These are phyloP conservation scores for Acanthopagrus latus DNA, from an alignment of 2,797 vertebrate species.

Conservation along the genomic window DNA sequence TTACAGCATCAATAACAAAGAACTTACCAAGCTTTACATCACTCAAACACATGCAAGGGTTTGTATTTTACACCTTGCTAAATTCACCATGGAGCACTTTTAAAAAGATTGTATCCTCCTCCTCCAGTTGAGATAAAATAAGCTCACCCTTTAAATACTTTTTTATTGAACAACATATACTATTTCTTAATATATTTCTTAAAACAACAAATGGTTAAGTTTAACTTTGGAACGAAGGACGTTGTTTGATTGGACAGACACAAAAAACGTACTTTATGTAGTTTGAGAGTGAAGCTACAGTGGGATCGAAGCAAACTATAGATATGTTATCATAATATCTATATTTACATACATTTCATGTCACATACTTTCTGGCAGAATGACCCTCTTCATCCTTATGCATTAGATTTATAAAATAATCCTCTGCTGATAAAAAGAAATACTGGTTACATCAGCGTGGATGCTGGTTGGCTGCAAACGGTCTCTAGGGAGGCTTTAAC, in stretches of 20 bases:
- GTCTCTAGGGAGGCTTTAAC: conserved; percentile 1
- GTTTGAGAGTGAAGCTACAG: not conserved
- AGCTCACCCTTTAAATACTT: not conserved
- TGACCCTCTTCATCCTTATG: not conserved
- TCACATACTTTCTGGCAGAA: not conserved
- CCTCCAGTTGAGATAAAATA: not conserved
- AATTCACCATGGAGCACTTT: conserved; percentile 10
- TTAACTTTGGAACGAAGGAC: not conserved
- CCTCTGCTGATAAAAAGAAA: not conserved
- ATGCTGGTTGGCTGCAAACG: not conserved
- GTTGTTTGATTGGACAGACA: not conserved
- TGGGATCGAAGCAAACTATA: not conserved
- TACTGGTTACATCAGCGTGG: not conserved
- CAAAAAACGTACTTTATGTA: not conserved
- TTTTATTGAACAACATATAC: not conserved
- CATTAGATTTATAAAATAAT: not conserved
- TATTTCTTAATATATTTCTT: not conserved
- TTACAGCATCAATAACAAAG: conserved; percentile 32
- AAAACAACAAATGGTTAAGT: not conserved
- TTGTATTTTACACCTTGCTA: not conserved
- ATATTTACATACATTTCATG: not conserved
- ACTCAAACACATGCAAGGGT: conserved; percentile 19
- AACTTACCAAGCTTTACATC: conserved; percentile 38
- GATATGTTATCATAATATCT: too few species aligned
- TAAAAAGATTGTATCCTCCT: not conserved